phyloP scores from a whole-genome alignment of 2,888 invertebrate genomes.

The Drosophila quasianomalipes region DNA sequence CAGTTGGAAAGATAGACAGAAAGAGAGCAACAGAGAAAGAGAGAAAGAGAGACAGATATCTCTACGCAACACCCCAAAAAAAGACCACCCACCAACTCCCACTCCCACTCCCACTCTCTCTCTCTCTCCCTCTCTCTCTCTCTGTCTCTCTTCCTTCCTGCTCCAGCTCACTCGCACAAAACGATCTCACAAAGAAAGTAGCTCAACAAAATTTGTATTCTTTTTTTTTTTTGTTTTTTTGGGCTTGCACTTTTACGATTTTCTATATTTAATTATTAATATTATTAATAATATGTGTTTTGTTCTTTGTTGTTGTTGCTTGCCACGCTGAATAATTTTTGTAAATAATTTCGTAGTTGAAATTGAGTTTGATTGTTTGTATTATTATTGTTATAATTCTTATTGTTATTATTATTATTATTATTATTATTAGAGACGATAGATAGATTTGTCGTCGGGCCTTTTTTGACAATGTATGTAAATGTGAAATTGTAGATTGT shows the following conservation, averaged over 20 bases:
- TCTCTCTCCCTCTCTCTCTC: not conserved
- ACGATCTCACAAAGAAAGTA: conserved; percentile 58
- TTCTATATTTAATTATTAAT: not conserved
- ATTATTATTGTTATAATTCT: not conserved
- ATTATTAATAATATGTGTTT: not conserved
- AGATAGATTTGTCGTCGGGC: not conserved
- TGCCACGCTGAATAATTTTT: conserved; percentile 47
- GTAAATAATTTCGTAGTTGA: conserved; percentile 1
- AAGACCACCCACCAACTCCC: conserved; percentile 1
- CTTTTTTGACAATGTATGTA: not conserved
- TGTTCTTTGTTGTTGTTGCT: not conserved
- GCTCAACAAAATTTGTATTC: conserved; percentile 7
- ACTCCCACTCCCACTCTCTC: not conserved
- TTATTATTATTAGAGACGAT: not conserved
- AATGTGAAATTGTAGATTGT: conserved; percentile 37
- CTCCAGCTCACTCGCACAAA: conserved; percentile 8
- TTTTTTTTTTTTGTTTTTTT: conserved; percentile 1
- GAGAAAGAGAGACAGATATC: not conserved
- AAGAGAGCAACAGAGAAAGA: not conserved
- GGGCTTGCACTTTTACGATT: conserved; percentile 26
- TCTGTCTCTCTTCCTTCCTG: not conserved
- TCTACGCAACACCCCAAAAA: conserved; percentile 2
- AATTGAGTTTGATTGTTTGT: conserved; percentile 10
- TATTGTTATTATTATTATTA: not conserved
- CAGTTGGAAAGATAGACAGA: not conserved